Base-by-base conservation (phyloP, 2,113 vertebrate species). In the Plecturocebus donacophilus region DNA sequence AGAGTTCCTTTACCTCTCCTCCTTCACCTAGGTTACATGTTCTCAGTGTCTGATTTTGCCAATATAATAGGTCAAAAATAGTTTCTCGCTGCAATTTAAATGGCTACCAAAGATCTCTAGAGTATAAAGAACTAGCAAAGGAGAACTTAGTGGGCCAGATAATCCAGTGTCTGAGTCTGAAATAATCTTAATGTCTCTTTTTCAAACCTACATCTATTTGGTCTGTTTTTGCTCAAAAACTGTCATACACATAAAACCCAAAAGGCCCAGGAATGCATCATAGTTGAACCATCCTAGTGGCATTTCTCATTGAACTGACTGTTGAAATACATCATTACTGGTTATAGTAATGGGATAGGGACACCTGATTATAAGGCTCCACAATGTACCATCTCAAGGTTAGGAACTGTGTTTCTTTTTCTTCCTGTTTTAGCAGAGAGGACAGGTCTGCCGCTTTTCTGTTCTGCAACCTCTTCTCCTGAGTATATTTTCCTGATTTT, bases 201-300 rank as follows among this genome's bases (percentile, higher is more conserved):
- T 45, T 30, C 17, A 95, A 83, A 68, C 66, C 30, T 88, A 14
- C 2, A 83, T 71, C 85, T 91, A 94, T n/a, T 5, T 76, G 19
- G 25, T 84, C n/a, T 66, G 19, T 45, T 86, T 88, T 80, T 93
- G 14, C 77, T 93, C 1, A 40, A 25, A 70, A 80, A 30, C 21
- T 71, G 38, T 6, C 35, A 56, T 16, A 77, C 70, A 77, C n/a
- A 80, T 21, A 66, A 80, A 79, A 92, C 8, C 42, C 21, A 21
- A 92, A 94, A 96, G 32, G 81, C 66, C 90, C 75, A 91, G 38
- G 17, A 52, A 79, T 80, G 83, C 27, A 76, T 64, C 84, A 77
- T 10, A 85, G 27, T 49, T 38, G 25, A 66, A 40, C 56, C 68
- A 58, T 70, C 35, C 25, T 52, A 42, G 32, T 20, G 76, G 76